Evolutionary conservation across 2,797 vertebrate species (phyloP), one percentile per base, ranked within the genome.

Genomic region (Megalops cyprinoides): DNA sequence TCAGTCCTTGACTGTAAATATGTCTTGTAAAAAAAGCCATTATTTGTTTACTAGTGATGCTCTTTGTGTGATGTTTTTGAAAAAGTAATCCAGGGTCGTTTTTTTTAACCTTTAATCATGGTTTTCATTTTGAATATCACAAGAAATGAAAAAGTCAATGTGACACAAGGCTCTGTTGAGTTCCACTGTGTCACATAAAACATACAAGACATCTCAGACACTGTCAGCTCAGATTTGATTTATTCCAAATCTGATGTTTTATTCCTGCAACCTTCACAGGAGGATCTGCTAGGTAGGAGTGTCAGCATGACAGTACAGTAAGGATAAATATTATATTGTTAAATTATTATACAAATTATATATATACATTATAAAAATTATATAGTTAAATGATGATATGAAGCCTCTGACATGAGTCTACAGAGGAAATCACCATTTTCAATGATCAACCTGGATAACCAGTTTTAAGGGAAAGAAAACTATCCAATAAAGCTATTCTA

Each of bases 221-320:
- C 81, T 82, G 78, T 39, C 53, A 85, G 76, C 82, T 80, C 83
- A 86, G 85, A 82, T 88, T 92, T 87, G 90, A 92, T 60, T 80
- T 85, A 83, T 86, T 91, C 90, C 89, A 92, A 89, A 90, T 90
- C 88, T 90, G 89, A 91, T 90, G 87, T 79, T 89, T 84, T 85
- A 85, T 79, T 82, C 75, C 76, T 77, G 83, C 84, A 87, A 89
- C 90, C 92, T 91, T 93, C 90, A 90, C 78, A 85, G 82, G 81
- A 85, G 90, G 87, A 83, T 12, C 76, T 87, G 83, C 60, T 80
- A 76, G 39, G 82, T 84, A 88, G 84, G 80, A 81, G 80, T 8
- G 75, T 85, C 87, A 84, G 74, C 49, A 10, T 84, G 85, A 83
- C 90, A 90, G 91, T 90, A 78, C 90, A 89, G 86, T 87, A 82